Base-by-base conservation (phyloP, 64 coral and sea anemone species). In the Stichodactyla mertensii region DNA sequence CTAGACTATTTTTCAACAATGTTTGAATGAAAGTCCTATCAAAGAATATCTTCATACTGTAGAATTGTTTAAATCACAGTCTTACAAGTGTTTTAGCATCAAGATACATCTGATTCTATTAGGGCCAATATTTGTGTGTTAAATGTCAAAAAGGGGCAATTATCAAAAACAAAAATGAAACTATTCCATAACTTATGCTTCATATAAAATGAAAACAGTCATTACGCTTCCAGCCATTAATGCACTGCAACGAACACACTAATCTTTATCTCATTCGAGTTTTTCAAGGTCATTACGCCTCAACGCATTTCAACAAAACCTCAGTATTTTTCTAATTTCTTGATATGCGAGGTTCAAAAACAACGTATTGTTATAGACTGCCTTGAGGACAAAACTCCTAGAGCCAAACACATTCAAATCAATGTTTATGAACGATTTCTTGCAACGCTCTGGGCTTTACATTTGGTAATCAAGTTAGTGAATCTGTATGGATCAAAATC, bases 201-300 rank as follows among this genome's bases (percentile, higher is more conserved):
- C 19, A n/a, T 66, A 66, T 6, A 20, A 66, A 66, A 22, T 4
- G 6, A 66, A 12, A 66, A 66, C 62, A 66, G 0, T 5, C 4
- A 18, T 62, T 16, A 15, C 14, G 18, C 9, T 16, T 62, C 14
- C 60, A 70, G 66, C 10, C n/a, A 70, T 23, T 7, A 24, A 7
- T n/a, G 22, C 20, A 70, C 7, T 57, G 8, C 11, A 31, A 27
- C 14, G 5, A 69, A 31, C 24, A 74, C 27, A 11, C 69, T 74
- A 74, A 74, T 26, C 69, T 74, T 2, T 6, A 74, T 13, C n/a
- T 11, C n/a, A 6, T 27, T 74, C 24, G 2, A 5, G 7, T 11
- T 74, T 74, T 74, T 74, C 16, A 74, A 31, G 69, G 69, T 74
- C 69, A 74, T 23, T 74, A 74, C 23, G 69, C 69, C 69, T 31